phyloP scores from a whole-genome alignment of 2,888 invertebrate species.

The Lymantria monacha region DNA sequence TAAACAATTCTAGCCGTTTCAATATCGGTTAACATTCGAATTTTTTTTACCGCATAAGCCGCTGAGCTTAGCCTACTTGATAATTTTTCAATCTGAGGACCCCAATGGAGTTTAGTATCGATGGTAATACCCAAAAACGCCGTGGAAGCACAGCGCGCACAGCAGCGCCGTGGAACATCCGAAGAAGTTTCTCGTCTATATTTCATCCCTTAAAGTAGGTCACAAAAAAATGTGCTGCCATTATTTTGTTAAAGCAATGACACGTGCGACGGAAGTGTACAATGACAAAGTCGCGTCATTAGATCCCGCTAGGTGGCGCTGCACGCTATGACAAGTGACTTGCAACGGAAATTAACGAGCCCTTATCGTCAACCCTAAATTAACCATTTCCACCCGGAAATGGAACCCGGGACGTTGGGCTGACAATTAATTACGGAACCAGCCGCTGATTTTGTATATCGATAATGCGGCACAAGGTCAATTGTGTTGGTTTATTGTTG shows the following conservation, averaged over 20 bases:
- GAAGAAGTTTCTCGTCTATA: too few relatives aligned
- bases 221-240: background rate
- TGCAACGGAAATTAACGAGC: constrained; percentile 61
- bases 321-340: constrained; percentile 48
- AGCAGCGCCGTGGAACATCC: too few relatives aligned
- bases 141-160: too few relatives aligned
- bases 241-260: background rate
- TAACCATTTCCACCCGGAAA: constrained; percentile 56
- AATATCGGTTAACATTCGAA: too few relatives aligned
- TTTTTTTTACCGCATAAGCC: too few relatives aligned
- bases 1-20: too few relatives aligned
- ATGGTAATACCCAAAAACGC: too few relatives aligned
- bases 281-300: constrained; percentile 26
- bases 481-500: constrained; percentile 1
- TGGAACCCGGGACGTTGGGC: constrained; percentile 35
- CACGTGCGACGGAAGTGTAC: constrained; percentile 17
- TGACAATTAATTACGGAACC: constrained; percentile 42
- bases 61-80: too few relatives aligned
- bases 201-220: background rate
- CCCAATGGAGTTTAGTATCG: too few relatives aligned
- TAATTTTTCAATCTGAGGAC: too few relatives aligned
- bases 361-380: constrained; percentile 56
- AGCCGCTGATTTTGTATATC: constrained; percentile 33
- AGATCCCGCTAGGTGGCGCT: constrained; percentile 27
- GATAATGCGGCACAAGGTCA: constrained; percentile 28